Percentiles rank a stretch among this genome's conserved stretches.
Conservation (phyloP, 1,140 invertebrate species). For the Trinorchestia longiramus region DNA sequence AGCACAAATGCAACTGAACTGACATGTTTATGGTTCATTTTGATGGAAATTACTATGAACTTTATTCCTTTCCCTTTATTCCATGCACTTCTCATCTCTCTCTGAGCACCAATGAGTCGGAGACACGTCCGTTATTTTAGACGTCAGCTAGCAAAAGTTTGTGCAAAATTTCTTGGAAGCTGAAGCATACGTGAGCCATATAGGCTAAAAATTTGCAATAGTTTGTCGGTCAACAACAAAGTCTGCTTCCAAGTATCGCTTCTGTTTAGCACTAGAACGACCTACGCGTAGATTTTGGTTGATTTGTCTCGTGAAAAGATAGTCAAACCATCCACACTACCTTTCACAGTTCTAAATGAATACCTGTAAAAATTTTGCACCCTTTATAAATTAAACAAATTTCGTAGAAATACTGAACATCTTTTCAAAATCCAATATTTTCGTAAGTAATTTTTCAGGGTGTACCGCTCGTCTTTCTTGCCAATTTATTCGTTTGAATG, state of each 20-base stretch:
- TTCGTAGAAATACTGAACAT: background rate
- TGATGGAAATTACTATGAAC: too few species aligned
- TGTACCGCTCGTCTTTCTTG: background rate
- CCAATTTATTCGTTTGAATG: background rate
- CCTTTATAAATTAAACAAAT: background rate
- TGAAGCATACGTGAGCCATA: too few species aligned
- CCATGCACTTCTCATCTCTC: too few species aligned
- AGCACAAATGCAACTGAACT: too few species aligned
- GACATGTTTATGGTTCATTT: too few species aligned
- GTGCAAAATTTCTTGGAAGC: too few species aligned
- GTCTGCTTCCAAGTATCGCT: background rate
- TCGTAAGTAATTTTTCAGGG: background rate
- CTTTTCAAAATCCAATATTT: background rate
- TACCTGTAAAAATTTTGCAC: too few species aligned
- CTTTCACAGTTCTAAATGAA: background rate
- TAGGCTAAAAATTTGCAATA: background rate
- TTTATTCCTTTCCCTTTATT: too few species aligned
- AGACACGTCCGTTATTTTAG: too few species aligned
- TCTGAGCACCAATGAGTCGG: too few species aligned
- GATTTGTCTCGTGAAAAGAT: background rate
- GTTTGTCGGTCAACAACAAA: background rate
- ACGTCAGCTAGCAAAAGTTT: too few species aligned
- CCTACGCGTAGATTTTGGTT: background rate
- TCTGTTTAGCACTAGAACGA: background rate
- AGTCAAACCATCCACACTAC: background rate